Conservation (phyloP, 1,140 invertebrate genomes). For the Scaptomyza montana region DNA sequence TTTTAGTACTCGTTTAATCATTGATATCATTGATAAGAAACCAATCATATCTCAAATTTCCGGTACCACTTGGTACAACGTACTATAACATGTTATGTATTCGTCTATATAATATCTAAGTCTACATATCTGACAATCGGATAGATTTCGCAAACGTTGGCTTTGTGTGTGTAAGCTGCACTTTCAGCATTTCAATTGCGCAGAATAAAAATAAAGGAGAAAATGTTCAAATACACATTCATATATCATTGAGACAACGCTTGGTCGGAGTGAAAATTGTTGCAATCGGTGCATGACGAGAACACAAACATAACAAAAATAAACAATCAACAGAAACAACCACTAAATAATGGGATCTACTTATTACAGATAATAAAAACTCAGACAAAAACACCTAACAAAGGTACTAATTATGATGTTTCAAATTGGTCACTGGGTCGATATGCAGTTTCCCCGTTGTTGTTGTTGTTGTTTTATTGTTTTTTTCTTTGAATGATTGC, state of each 20-base stretch:
- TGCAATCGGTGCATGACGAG: constrained; percentile 48
- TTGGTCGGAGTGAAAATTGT: constrained; percentile 12
- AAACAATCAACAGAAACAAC: neutral
- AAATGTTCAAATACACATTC: neutral
- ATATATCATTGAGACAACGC: neutral
- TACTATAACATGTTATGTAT: neutral
- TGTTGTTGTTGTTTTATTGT: constrained; percentile 21
- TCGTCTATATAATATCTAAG: neutral
- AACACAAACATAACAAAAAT: constrained; percentile 17
- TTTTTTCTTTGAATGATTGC: constrained; percentile 43
- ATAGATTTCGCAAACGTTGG: constrained; percentile 1
- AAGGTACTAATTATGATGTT: constrained; percentile 18
- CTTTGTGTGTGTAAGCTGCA: neutral
- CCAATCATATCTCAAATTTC: constrained; percentile 19
- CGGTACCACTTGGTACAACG: constrained; percentile 11
- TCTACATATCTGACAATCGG: neutral
- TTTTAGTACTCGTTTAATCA: constrained; percentile 1
- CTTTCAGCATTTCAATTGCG: neutral
- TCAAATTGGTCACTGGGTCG: constrained; percentile 39
- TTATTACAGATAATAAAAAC: constrained; percentile 20
- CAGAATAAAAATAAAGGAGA: neutral
- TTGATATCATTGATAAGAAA: constrained; percentile 26
- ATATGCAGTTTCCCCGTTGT: constrained; percentile 45
- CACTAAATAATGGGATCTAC: neutral
- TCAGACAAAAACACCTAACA: neutral